Evolutionary conservation across 2,113 vertebrate species (phyloP).

Genomic region (Myotis davidii): DNA sequence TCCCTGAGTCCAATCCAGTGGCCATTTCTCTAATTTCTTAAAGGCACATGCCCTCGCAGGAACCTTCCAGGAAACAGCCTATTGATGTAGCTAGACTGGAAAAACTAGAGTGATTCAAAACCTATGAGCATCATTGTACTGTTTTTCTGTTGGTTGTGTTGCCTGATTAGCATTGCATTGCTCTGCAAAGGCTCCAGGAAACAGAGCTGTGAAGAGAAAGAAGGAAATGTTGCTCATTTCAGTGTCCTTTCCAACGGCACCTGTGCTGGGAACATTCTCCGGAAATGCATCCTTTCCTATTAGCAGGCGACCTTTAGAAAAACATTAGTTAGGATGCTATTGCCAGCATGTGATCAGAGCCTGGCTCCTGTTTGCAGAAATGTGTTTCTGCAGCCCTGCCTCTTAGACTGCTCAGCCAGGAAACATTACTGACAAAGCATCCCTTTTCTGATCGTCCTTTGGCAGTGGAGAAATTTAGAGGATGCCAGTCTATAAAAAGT

Average conservation of each 20-base stretch:
- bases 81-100: slow-evolving; percentile 54
- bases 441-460: not conserved
- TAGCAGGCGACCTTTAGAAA: not conserved
- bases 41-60: slow-evolving; percentile 60
- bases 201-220: not conserved
- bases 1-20: slow-evolving; percentile 78
- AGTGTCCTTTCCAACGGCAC: not conserved
- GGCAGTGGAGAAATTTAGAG: not conserved
- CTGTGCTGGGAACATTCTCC: not conserved
- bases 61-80: slow-evolving; percentile 68
- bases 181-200: not conserved
- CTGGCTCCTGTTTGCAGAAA: not conserved
- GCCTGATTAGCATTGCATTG: not conserved
- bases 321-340: rapidly evolving
- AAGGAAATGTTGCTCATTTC: not conserved
- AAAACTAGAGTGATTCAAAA: not conserved
- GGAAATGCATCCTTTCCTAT: not conserved
- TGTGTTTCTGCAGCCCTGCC: not conserved
- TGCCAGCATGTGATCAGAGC: not conserved
- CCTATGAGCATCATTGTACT: not conserved
- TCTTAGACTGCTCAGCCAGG: not conserved
- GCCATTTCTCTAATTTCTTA: slow-evolving; percentile 68
- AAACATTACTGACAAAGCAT: not conserved
- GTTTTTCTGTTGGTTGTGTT: not conserved
- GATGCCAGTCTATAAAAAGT: not conserved